These are phyloP conservation scores for Scaptomyza flava DNA, from an alignment of 2,888 invertebrate species.

Conservation along the genomic window DNA sequence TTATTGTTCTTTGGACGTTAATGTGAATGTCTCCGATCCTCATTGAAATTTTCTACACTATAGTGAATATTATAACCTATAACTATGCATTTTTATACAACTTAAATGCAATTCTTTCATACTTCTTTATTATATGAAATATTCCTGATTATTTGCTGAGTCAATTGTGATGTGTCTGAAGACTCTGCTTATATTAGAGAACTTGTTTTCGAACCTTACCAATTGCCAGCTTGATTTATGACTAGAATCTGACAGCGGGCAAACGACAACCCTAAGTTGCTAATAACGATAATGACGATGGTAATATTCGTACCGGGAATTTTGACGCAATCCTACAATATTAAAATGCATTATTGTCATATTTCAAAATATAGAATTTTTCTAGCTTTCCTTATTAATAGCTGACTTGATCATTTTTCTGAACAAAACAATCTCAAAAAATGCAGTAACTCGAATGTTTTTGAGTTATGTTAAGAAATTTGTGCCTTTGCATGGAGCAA, in stretches of 20 bases:
- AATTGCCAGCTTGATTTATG: slow-evolving; percentile 29
- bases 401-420: no score
- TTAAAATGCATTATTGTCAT: not conserved
- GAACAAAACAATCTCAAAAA: not conserved
- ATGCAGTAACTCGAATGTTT: not conserved
- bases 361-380: no score
- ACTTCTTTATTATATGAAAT: slow-evolving; percentile 9
- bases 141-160: slow-evolving; percentile 13
- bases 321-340: slow-evolving; percentile 11
- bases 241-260: slow-evolving; percentile 2
- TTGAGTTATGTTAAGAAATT: not conserved
- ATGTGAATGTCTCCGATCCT: no score
- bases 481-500: not conserved
- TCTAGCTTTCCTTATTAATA: no score
- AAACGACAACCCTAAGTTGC: slow-evolving; percentile 1
- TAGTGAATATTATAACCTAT: not conserved
- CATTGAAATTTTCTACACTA: not conserved
- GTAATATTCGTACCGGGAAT: slow-evolving; percentile 16
- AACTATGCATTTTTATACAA: not conserved
- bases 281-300: slow-evolving; percentile 17
- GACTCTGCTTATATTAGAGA: slow-evolving; percentile 13
- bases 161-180: slow-evolving; percentile 18
- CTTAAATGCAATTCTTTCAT: slow-evolving; percentile 1
- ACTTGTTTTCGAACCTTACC: slow-evolving; percentile 30
- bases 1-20: not conserved